Percentiles rank a stretch among this genome's conserved stretches.
Evolutionary conservation across 2,113 vertebrate species (phyloP).

Genomic region (Myotis lucifugus): DNA sequence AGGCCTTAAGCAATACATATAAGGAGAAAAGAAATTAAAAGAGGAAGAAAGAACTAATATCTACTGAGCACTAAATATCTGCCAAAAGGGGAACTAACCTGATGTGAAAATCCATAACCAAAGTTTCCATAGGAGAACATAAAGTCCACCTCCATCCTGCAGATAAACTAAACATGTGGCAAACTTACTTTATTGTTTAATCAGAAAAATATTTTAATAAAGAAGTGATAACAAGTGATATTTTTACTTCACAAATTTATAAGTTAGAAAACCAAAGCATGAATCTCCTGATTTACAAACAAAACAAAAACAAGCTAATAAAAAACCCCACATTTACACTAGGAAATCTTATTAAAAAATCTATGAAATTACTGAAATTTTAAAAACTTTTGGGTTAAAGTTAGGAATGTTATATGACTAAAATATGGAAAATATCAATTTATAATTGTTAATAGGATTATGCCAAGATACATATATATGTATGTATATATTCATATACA

Average conservation of each 20-base stretch:
- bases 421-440: background rate
- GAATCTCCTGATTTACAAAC: background rate
- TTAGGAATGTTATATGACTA: background rate
- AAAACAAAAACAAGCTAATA: background rate
- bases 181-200: constrained; percentile 46
- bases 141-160: constrained; percentile 74
- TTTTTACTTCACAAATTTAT: constrained; percentile 39
- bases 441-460: constrained; percentile 33
- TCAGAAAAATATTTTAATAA: constrained; percentile 8
- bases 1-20: background rate
- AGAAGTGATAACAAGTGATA: background rate
- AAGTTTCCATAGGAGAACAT: constrained; percentile 82
- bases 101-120: constrained; percentile 83
- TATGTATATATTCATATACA: background rate
- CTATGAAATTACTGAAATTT: background rate
- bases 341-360: constrained; percentile 7
- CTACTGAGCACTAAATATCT: background rate
- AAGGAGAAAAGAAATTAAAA: constrained; percentile 7
- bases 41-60: background rate
- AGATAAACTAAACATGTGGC: constrained; percentile 71
- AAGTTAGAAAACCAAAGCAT: constrained; percentile 49
- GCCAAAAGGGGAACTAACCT: constrained; percentile 69
- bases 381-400: constrained; percentile 1
- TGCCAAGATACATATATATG: background rate
- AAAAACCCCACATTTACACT: background rate